Conservation (phyloP, 1,140 invertebrate species). For the Drosophila repleta region DNA sequence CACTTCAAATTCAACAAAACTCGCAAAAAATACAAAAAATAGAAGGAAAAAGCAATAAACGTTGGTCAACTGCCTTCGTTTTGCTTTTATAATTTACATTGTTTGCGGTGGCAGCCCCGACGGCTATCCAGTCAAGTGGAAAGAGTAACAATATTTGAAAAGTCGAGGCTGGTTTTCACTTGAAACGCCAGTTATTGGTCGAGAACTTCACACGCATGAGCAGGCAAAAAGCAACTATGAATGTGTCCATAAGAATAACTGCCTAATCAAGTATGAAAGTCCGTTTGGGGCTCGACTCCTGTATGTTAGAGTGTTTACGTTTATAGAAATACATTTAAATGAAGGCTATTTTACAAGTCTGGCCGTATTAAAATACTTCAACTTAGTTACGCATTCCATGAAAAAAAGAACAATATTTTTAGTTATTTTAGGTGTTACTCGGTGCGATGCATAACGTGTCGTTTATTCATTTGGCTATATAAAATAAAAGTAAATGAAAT, state of each 20-base stretch:
- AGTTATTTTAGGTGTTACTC: no score
- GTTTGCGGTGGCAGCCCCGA: conserved; percentile 57
- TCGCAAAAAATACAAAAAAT: conserved; percentile 5
- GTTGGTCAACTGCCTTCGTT: conserved; percentile 51
- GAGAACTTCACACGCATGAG: not conserved
- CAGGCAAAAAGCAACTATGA: conserved; percentile 7
- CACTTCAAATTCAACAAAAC: conserved; percentile 47
- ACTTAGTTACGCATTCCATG: no score
- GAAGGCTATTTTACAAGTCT: no score
- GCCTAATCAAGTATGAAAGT: not conserved
- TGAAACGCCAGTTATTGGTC: conserved; percentile 17
- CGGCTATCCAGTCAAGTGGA: conserved; percentile 30
- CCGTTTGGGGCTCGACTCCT: no score
- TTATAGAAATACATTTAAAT: no score
- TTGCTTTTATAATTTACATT: conserved; percentile 77
- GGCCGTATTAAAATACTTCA: no score
- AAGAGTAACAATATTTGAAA: conserved; percentile 24
- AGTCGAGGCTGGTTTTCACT: conserved; percentile 19
- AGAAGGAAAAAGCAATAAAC: conserved; percentile 45
- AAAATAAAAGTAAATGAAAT: no score
- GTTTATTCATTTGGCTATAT: no score
- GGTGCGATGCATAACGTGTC: no score
- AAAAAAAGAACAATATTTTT: no score
- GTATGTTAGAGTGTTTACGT: no score
- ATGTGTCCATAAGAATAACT: conserved; percentile 8